phyloP scores from a whole-genome alignment of 1,140 invertebrate genomes.

The Adoxophyes honmai region DNA sequence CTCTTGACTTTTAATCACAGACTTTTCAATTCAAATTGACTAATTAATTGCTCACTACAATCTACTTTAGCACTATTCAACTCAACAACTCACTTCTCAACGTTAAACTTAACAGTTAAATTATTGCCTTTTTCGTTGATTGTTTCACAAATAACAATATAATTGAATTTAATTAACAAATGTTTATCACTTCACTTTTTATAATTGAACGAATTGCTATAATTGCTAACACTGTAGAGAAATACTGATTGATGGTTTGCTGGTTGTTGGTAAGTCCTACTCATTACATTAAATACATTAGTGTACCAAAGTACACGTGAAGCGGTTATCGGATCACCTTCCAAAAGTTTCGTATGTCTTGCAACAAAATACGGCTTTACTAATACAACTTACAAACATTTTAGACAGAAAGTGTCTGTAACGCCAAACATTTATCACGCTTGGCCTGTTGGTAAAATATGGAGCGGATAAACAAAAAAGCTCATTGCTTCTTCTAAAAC shows the following conservation, averaged over 20 bases:
- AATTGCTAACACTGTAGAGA: constrained; percentile 10
- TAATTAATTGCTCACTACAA: constrained; percentile 21
- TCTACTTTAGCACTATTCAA: constrained; percentile 13
- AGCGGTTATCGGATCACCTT: not conserved
- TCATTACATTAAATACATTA: not conserved
- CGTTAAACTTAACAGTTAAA: constrained; percentile 29
- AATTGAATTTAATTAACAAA: constrained; percentile 21
- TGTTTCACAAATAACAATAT: constrained; percentile 18
- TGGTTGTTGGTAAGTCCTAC: not conserved
- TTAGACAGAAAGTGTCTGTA: too few species aligned
- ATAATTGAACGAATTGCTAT: constrained; percentile 20
- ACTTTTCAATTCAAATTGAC: constrained; percentile 38
- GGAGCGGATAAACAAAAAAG: too few species aligned
- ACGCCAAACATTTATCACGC: too few species aligned
- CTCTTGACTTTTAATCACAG: constrained; percentile 34
- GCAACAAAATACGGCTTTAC: too few species aligned
- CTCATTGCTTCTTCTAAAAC: too few species aligned
- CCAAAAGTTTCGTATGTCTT: too few species aligned
- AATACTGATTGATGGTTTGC: not conserved
- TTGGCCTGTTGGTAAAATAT: too few species aligned
- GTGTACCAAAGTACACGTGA: not conserved
- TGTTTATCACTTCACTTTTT: constrained; percentile 19
- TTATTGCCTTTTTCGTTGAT: constrained; percentile 51
- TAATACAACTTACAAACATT: too few species aligned
- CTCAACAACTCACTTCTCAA: constrained; percentile 15